Percentiles rank a stretch among this genome's conserved stretches.
These are phyloP conservation scores for Hydriomena furcata DNA, from an alignment of 2,888 invertebrate species.

Conservation along the genomic window DNA sequence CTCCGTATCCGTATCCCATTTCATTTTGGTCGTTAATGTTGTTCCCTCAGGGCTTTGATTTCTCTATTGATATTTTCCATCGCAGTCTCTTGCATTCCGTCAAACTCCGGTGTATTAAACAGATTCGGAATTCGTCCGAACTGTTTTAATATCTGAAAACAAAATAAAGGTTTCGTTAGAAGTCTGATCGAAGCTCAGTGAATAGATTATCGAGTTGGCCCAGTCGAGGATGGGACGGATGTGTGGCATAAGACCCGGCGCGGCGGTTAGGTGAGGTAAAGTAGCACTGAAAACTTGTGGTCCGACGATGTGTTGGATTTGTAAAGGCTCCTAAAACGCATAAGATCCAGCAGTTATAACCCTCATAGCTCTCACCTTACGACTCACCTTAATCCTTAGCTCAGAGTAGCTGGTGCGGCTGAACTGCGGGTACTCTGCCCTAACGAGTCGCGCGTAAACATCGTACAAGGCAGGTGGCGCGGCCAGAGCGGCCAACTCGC, in stretches of 20 bases:
- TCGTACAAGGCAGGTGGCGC: constrained; percentile 65
- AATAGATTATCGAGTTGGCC: too few relatives aligned
- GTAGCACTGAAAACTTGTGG: too few relatives aligned
- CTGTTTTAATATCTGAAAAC: constrained; percentile 68
- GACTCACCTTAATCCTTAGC: constrained; percentile 61
- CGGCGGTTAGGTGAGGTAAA: too few relatives aligned
- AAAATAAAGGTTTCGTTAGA: too few relatives aligned
- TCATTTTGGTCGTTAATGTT: constrained; percentile 35
- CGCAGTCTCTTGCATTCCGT: constrained; percentile 62
- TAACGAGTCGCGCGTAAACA: constrained; percentile 66
- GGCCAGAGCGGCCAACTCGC: constrained; percentile 71
- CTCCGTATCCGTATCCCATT: neutral
- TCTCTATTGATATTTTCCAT: constrained; percentile 71
- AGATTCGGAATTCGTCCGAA: constrained; percentile 66
- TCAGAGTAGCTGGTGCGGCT: constrained; percentile 60
- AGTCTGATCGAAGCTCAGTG: too few relatives aligned
- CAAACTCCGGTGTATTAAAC: constrained; percentile 69
- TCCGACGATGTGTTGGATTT: too few relatives aligned
- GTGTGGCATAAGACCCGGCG: too few relatives aligned
- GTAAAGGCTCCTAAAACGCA: too few relatives aligned
- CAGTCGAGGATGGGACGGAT: too few relatives aligned
- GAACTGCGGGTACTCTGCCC: constrained; percentile 66
- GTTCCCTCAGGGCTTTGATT: constrained; percentile 59
- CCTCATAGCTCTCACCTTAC: neutral
- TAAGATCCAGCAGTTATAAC: too few relatives aligned